phyloP scores from a whole-genome alignment of 1,140 invertebrate genomes.

The Ceratina japonica region DNA sequence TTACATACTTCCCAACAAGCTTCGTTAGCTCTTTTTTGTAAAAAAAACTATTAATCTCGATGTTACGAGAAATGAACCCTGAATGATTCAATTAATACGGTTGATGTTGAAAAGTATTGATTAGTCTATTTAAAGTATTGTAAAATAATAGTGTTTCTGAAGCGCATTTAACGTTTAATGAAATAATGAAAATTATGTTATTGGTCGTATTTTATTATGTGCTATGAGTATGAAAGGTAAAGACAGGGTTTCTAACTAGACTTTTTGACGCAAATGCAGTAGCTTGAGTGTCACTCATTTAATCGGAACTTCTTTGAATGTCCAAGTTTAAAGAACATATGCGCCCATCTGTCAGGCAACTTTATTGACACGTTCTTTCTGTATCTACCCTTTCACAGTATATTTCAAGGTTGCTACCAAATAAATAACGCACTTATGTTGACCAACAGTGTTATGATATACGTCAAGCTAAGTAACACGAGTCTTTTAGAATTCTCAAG shows the following conservation, averaged over 20 bases:
- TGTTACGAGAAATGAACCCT: too few relatives aligned
- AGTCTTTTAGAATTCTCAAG: too few relatives aligned
- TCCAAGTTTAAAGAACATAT: not conserved
- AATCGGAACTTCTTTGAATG: not conserved
- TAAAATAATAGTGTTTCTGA: too few relatives aligned
- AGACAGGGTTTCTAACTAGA: conserved; percentile 36
- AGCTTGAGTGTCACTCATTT: not conserved
- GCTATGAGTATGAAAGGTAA: conserved; percentile 43
- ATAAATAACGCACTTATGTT: not conserved
- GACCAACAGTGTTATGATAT: not conserved
- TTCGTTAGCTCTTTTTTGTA: too few relatives aligned
- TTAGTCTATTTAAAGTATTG: too few relatives aligned
- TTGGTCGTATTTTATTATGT: conserved; percentile 20
- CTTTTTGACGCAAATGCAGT: not conserved
- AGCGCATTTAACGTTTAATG: too few relatives aligned
- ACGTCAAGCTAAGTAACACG: too few relatives aligned
- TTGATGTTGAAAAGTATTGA: too few relatives aligned
- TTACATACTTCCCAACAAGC: too few relatives aligned
- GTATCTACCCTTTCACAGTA: not conserved
- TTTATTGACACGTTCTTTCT: conserved; percentile 4
- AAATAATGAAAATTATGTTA: not conserved
- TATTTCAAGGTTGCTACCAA: not conserved
- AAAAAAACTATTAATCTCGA: too few relatives aligned
- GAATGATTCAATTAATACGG: too few relatives aligned
- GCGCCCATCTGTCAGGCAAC: conserved; percentile 1